phyloP scores from a whole-genome alignment of 2,113 vertebrate genomes.

The Silurus glanis region DNA sequence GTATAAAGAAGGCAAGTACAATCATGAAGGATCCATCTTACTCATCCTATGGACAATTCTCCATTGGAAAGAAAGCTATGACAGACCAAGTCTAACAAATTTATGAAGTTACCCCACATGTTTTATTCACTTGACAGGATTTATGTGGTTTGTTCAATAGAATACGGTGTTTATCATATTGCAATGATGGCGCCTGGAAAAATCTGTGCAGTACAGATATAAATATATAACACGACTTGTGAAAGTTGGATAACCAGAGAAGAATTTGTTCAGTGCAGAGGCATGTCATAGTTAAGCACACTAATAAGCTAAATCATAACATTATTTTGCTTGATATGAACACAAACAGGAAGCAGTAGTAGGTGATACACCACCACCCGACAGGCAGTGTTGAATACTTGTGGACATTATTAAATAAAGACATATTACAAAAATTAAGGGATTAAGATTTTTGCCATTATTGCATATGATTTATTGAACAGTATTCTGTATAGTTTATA shows the following conservation, averaged over 20 bases:
- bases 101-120: neutral
- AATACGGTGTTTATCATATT: neutral
- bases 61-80: neutral
- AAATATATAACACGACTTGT: neutral
- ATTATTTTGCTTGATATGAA: neutral
- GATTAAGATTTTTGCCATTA: neutral
- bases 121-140: neutral
- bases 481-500: neutral
- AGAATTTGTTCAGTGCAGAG: neutral
- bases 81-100: neutral
- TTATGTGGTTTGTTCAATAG: neutral
- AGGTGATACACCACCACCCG: neutral
- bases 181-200: neutral
- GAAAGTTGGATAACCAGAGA: neutral
- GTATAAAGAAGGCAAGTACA: neutral
- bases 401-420: neutral
- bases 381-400: neutral
- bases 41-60: neutral
- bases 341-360: neutral
- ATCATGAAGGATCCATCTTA: neutral
- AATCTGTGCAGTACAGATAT: neutral
- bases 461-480: neutral
- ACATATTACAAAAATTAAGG: neutral
- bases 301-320: neutral
- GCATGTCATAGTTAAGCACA: neutral